A percentile compares a stretch with the other conserved stretches of the same genome.
phyloP scores from a whole-genome alignment of 2,888 invertebrate genomes.

The Chrysina gloriosa region DNA sequence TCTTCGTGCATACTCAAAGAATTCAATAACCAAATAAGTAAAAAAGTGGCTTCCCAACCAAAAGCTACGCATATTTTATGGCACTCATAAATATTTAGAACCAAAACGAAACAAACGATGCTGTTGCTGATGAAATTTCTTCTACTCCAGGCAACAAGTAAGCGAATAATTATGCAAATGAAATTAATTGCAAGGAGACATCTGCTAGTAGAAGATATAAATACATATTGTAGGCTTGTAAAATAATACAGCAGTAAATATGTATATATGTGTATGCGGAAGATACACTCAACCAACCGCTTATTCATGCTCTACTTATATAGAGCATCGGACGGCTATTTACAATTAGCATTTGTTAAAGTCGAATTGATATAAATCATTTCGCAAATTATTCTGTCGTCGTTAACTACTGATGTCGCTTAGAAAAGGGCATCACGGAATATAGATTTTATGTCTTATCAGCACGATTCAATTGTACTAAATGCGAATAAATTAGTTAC shows the following conservation, averaged over 20 bases:
- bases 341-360: slow-evolving; percentile 4
- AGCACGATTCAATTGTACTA: background rate
- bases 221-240: background rate
- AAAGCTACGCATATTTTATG: background rate
- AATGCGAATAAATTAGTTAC: too few species aligned
- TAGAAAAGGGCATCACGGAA: background rate
- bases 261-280: background rate
- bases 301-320: slow-evolving; percentile 7
- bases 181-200: background rate
- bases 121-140: background rate
- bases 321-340: background rate
- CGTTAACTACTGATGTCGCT: background rate
- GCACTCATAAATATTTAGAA: background rate
- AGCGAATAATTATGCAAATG: slow-evolving; percentile 1
- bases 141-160: background rate
- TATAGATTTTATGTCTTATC: background rate
- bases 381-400: background rate
- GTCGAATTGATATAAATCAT: slow-evolving; percentile 14
- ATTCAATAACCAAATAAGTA: too few species aligned
- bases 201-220: background rate
- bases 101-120: background rate
- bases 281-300: slow-evolving; percentile 1
- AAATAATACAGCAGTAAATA: background rate
- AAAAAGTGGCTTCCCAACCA: too few species aligned
- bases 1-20: too few species aligned